Evolutionary conservation across 2,797 vertebrate species (phyloP), one percentile per base, ranked within the genome.

Genomic region (Gastrophryne carolinensis): DNA sequence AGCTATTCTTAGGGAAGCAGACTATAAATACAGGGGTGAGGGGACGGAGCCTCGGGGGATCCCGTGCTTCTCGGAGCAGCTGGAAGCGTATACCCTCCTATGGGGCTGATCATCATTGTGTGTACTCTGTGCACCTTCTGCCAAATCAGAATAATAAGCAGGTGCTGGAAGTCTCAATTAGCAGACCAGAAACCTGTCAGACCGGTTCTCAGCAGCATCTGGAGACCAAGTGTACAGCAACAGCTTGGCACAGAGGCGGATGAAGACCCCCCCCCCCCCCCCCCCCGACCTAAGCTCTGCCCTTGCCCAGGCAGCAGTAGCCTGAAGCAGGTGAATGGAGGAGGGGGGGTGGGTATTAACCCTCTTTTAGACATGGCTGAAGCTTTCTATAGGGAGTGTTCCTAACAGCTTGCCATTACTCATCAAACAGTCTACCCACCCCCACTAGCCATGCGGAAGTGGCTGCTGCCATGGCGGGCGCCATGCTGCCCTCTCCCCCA

Each of bases 151-250:
- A 65, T 53, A 66, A 47, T n/a, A 57, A 58, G 2, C 50, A 72
- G 56, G 49, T 19, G 21, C 63, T 44, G 37, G 30, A 71, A 26
- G 73, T 10, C 41, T 41, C 52, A 61, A 65, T 35, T 34, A 66
- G 61, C 15, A 19, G 32, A 26, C 5, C 79, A 17, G 3, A 41
- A 82, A 82, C 82, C 60, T 2, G 79, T 79, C 50, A 26, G 54
- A 71, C 81, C 72, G 63, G 81, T 82, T 69, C 44, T n/a, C 9
- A 41, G 11, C 49, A 44, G 15, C 39, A 13, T 3, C 10, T 39
- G 15, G 11, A 39, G 39, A 5, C 4, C 12, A 1, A 13, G 4
- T 44, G 39, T 7, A 17, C 15, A 44, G 39, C 2, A 0, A 7
- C 12, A 35, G 34, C 34, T n/a, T 8, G 15, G 3, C 37, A n/a